These are phyloP conservation scores for Ectropis grisescens DNA, from an alignment of 1,140 invertebrate genomes.

Conservation along the genomic window DNA sequence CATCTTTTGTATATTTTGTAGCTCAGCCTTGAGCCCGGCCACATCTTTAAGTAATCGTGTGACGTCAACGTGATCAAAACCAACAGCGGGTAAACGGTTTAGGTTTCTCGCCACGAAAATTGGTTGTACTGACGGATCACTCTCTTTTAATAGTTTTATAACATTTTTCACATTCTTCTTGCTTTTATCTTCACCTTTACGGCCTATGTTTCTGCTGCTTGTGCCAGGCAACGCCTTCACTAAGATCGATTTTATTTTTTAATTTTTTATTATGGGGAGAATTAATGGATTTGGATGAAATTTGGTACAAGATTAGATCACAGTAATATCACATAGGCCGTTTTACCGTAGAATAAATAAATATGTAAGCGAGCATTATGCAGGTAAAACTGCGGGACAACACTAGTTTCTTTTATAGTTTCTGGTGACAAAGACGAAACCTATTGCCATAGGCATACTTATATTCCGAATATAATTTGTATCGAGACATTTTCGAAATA, in stretches of 20 bases:
- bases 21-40: slow-evolving; percentile 1
- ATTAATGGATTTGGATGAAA: slow-evolving; percentile 8
- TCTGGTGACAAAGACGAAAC: too few species aligned
- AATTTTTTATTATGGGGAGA: slow-evolving; percentile 11
- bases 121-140: slow-evolving; percentile 3
- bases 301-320: too few species aligned
- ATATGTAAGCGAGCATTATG: too few species aligned
- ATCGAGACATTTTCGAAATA: too few species aligned
- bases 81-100: slow-evolving; percentile 1
- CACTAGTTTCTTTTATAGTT: slow-evolving; percentile 4
- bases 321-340: too few species aligned
- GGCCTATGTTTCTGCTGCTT: neutral
- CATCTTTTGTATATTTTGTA: too few species aligned
- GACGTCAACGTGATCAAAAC: slow-evolving; percentile 9
- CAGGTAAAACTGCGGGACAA: too few species aligned
- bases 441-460: too few species aligned
- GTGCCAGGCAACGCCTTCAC: neutral
- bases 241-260: slow-evolving; percentile 4
- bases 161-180: slow-evolving; percentile 11
- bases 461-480: too few species aligned
- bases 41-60: slow-evolving; percentile 9
- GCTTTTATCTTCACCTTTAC: slow-evolving; percentile 12
- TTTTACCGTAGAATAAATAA: too few species aligned
- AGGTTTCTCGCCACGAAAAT: slow-evolving; percentile 4
- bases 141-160: slow-evolving; percentile 6